Base-by-base conservation (phyloP, 2,113 vertebrate genomes). In the Amphiprion ocellaris region DNA sequence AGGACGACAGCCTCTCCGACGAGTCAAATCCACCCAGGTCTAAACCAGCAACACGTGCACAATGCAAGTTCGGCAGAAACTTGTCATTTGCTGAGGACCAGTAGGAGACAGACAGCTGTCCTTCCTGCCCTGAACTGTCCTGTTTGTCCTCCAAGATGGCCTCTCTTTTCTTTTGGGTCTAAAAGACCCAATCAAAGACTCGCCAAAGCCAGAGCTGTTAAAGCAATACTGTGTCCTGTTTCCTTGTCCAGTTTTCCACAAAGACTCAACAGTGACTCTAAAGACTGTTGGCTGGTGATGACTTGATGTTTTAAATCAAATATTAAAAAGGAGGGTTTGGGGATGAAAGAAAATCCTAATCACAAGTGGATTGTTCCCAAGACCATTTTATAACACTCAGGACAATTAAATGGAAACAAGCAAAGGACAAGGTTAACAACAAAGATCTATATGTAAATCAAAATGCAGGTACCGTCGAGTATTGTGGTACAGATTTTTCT, bases 11-110 rank as follows among this genome's bases (percentile, higher is more conserved):
- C 87, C 89, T 76, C 93, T 94, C 70, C 81, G 89, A 14, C 93
- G 92, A 72, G 93, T 94, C 79, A 95, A 94, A 83, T 95, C 95
- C 56, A 95, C 95, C 30, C 93, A 94, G 88, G 95, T 95, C 78
- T 95, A 78, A 93, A 80, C 11, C 84, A 73, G 68, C 41, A 21
- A 61, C 66, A 53, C 6, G 4, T 24, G 68, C 52, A 46, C 54
- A 68, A 10, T 16, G 33, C 4, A 1, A 68, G 69, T 47, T 46
- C 17, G 66, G 59, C 76, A 19, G 68, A 59, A 68, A 50, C 47
- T 69, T 37, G 77, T 69, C 68, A 61, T 59, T 53, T 3, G 8
- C 70, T 39, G 26, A 59, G 56, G 81, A 83, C 68, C 66, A 33
- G 23, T 14, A 7, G 64, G 65, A 83, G 64, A 77, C 28, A 58